phyloP scores from a whole-genome alignment of 2,113 vertebrate species.

The Myotis brandtii region DNA sequence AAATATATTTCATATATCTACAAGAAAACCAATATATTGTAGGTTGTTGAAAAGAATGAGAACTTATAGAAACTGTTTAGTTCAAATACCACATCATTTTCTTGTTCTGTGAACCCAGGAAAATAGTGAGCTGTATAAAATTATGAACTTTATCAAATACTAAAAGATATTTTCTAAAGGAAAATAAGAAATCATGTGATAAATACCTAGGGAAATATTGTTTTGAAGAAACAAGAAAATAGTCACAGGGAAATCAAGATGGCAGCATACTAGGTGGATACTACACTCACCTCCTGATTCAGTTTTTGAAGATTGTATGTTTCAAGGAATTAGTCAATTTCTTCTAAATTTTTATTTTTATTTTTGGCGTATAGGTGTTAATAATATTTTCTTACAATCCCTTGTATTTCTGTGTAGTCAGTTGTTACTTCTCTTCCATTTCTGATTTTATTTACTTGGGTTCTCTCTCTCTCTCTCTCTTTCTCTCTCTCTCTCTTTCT shows the following conservation, averaged over 20 bases:
- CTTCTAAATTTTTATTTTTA: no score
- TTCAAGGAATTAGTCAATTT: no score
- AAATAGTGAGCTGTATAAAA: neutral
- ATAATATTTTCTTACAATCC: no score
- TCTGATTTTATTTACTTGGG: no score
- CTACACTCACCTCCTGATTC: neutral
- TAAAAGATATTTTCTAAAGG: slow-evolving; percentile 37
- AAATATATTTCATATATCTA: slow-evolving; percentile 56
- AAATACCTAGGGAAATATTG: neutral
- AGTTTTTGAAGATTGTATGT: no score
- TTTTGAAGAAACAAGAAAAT: slow-evolving; percentile 36
- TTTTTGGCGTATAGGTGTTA: no score
- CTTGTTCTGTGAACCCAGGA: neutral
- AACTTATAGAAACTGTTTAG: slow-evolving; percentile 51
- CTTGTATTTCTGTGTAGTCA: no score
- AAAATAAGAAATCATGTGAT: slow-evolving; percentile 55
- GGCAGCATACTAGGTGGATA: neutral
- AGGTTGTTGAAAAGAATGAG: slow-evolving; percentile 43
- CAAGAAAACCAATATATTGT: slow-evolving; percentile 39
- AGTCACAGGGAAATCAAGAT: neutral
- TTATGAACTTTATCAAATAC: slow-evolving; percentile 30
- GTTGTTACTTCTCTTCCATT: no score
- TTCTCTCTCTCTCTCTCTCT: no score
- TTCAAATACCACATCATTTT: slow-evolving; percentile 38
- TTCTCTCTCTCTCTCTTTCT: no score